These are phyloP conservation scores for Gryllus bimaculatus DNA, from an alignment of 1,140 invertebrate species.

Conservation along the genomic window DNA sequence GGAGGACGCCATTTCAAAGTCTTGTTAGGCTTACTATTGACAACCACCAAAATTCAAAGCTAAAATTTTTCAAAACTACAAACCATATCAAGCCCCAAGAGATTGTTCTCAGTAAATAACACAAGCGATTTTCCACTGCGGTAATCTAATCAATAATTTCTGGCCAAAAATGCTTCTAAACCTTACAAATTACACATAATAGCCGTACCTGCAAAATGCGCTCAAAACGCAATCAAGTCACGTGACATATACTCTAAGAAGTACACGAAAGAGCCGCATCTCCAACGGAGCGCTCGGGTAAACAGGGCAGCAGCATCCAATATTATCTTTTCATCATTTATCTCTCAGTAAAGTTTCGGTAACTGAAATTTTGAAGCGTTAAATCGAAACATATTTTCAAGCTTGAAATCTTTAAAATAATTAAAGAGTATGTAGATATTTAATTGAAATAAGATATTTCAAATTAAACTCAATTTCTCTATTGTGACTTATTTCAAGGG, in stretches of 20 bases:
- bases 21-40: conserved; percentile 23
- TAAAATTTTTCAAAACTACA: conserved; percentile 9
- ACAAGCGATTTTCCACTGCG: background rate
- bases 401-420: too few species aligned
- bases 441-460: background rate
- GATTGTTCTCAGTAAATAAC: background rate
- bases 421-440: too few species aligned
- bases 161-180: conserved; percentile 6
- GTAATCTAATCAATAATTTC: background rate
- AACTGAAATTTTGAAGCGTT: background rate
- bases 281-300: background rate
- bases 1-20: conserved; percentile 23
- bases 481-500: too few species aligned
- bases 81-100: background rate
- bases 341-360: background rate
- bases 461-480: background rate
- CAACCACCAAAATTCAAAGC: conserved; percentile 20
- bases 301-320: background rate
- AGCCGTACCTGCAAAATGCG: conserved; percentile 21
- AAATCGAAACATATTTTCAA: background rate
- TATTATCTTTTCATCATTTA: background rate
- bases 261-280: conserved; percentile 9
- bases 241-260: conserved; percentile 17
- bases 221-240: conserved; percentile 21
- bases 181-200: conserved; percentile 18